Conservation (phyloP, 2,797 vertebrate species). For the Takifugu ocellatus region DNA sequence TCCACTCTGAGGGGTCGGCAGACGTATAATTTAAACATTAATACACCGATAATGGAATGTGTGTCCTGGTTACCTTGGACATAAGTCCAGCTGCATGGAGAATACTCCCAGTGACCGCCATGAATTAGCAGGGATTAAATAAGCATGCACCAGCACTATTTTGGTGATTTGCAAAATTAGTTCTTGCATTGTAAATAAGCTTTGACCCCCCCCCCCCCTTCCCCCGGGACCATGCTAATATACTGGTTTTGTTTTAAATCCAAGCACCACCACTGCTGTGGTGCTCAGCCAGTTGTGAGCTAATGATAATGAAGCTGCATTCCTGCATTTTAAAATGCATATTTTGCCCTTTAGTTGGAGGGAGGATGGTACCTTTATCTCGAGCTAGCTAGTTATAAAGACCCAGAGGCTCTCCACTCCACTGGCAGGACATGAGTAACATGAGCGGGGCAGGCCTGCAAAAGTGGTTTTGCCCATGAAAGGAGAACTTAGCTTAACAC, state of each 20-base stretch:
- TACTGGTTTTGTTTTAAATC: constrained; percentile 2
- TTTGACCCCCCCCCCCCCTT: constrained; percentile 19
- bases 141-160: constrained; percentile 54
- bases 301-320: constrained; percentile 47
- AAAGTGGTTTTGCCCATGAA: constrained; percentile 62
- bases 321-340: constrained; percentile 51
- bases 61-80: constrained; percentile 78
- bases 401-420: constrained; percentile 55
- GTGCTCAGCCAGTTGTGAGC: constrained; percentile 41
- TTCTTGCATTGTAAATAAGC: constrained; percentile 43
- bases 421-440: constrained; percentile 62
- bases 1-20: constrained; percentile 58
- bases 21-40: constrained; percentile 78
- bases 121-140: constrained; percentile 69
- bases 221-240: constrained; percentile 10
- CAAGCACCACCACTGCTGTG: constrained; percentile 17
- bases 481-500: constrained; percentile 55
- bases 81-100: constrained; percentile 71
- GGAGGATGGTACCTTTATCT: constrained; percentile 46
- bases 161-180: constrained; percentile 51
- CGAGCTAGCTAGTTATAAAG: constrained; percentile 46
- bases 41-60: constrained; percentile 72
- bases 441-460: constrained; percentile 47
- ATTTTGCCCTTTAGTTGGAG: constrained; percentile 59
- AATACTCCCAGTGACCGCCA: constrained; percentile 63